These are phyloP conservation scores for Sphenodon punctatus DNA, from an alignment of 2,797 vertebrate genomes.

Conservation along the genomic window DNA sequence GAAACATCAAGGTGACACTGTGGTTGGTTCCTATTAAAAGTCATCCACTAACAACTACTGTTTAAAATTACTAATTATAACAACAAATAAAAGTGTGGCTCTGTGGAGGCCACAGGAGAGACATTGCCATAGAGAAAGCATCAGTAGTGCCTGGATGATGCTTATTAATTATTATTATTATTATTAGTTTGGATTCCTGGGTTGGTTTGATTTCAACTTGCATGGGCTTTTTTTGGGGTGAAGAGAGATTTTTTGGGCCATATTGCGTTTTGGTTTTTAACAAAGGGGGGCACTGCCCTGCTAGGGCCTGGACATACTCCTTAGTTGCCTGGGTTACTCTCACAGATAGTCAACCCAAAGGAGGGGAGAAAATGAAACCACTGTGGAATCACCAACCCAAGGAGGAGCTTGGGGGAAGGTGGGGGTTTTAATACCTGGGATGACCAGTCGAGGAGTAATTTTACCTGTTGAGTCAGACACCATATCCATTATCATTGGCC, in stretches of 20 bases:
- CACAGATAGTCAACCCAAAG: too few species aligned
- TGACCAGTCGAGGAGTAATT: too few species aligned
- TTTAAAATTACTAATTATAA: conserved; percentile 80
- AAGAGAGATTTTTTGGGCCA: conserved; percentile 72
- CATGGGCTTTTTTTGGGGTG: background rate
- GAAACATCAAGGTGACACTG: background rate
- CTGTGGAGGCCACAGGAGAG: conserved; percentile 51
- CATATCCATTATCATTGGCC: too few species aligned
- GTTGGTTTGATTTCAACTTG: background rate
- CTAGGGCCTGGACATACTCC: too few species aligned
- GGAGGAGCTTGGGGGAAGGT: too few species aligned
- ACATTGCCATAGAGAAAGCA: conserved; percentile 55
- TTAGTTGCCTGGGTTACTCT: too few species aligned
- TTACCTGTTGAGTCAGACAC: too few species aligned
- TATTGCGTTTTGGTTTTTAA: conserved; percentile 75
- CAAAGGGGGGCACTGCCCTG: too few species aligned
- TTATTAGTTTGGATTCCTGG: background rate
- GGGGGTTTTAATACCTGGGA: too few species aligned
- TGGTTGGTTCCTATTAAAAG: background rate
- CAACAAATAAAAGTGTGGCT: conserved; percentile 73
- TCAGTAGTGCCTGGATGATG: conserved; percentile 34
- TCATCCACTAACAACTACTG: background rate
- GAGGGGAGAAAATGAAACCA: too few species aligned
- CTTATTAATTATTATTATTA: too few species aligned
- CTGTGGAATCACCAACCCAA: too few species aligned